These are phyloP conservation scores for Calliopum simillimum DNA, from an alignment of 2,888 invertebrate genomes.

Conservation along the genomic window DNA sequence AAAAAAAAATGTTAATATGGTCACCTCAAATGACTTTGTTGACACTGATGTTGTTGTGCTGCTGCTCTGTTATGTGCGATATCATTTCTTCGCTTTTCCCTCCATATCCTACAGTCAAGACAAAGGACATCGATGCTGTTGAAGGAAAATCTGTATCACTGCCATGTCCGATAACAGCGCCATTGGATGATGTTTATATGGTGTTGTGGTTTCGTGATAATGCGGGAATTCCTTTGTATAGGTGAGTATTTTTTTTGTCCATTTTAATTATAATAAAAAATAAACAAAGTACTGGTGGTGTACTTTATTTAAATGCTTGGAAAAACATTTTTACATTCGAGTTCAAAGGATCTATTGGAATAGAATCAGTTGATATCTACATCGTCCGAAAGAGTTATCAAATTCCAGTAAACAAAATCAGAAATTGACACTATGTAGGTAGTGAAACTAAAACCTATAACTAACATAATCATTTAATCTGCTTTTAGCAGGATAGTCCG, in stretches of 20 bases:
- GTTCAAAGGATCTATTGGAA: too few relatives aligned
- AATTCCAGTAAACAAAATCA: too few relatives aligned
- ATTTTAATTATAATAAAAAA: too few relatives aligned
- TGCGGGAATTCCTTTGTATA: constrained; percentile 88
- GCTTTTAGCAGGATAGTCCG: too few relatives aligned
- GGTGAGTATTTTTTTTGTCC: constrained; percentile 69
- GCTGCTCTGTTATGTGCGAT: background rate
- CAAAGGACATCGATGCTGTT: constrained; percentile 86
- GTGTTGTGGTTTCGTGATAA: constrained; percentile 93
- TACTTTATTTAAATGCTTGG: too few relatives aligned
- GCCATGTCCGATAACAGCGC: constrained; percentile 87
- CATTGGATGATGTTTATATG: constrained; percentile 90
- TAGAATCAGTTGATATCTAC: too few relatives aligned
- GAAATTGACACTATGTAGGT: too few relatives aligned
- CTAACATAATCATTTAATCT: too few relatives aligned
- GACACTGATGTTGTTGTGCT: constrained; percentile 12
- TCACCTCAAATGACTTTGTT: background rate
- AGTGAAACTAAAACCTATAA: too few relatives aligned
- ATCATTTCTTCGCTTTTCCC: background rate
- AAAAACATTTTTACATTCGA: too few relatives aligned
- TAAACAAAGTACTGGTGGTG: too few relatives aligned
- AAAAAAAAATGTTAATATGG: background rate
- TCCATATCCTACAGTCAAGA: constrained; percentile 70
- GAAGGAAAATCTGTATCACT: constrained; percentile 89
- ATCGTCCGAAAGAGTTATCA: too few relatives aligned